Base-by-base conservation (phyloP, 2,888 invertebrate genomes). In the Smittia sp. region DNA sequence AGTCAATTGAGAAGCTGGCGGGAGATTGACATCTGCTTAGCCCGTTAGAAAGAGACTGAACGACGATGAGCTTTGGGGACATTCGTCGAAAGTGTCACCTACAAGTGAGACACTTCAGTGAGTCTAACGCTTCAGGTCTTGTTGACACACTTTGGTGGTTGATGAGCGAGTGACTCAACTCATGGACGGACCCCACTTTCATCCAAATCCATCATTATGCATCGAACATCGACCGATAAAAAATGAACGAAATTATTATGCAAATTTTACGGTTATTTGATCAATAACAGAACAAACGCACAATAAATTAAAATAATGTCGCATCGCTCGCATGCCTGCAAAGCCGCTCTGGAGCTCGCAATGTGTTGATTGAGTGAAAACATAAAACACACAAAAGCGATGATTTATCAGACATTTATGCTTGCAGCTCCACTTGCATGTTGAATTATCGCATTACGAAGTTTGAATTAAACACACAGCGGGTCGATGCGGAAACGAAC, bases 261-360 rank as follows among this genome's bases (percentile, higher is more conserved):
- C 67, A 46, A 67, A 67, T 67, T 67, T 67, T 24, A 67, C 25
- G 25, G 22, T 67, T 67, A 67, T 67, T 67, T 67, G 67, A 67
- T 67, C 67, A 67, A 67, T 41, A 67, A 67, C 18, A 22, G n/a
- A 20, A 58, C 58, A 58, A 18, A 58, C 58, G 58, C 58, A 58
- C 46, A 46, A 11, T 58, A n/a, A 58, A 18, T 58, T 18, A 58
- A 20, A 58, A 20, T 58, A 20, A 58, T 58, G 58, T 58, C 58
- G 58, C 52, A 46, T 32, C 32, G 32, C 20, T 9, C 22, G 58
- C 20, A 58, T 58, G n/a, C n/a, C 11, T 11, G 58, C 22, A 58
- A 58, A 58, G 58, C 22, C 18, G 58, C 2, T 58, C 58, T 22
- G 22, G 18, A 20, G 18, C 18, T 58, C 15, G 20, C n/a, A 20